phyloP scores from a whole-genome alignment of 1,140 invertebrate species.

The Brachionus koreanus region DNA sequence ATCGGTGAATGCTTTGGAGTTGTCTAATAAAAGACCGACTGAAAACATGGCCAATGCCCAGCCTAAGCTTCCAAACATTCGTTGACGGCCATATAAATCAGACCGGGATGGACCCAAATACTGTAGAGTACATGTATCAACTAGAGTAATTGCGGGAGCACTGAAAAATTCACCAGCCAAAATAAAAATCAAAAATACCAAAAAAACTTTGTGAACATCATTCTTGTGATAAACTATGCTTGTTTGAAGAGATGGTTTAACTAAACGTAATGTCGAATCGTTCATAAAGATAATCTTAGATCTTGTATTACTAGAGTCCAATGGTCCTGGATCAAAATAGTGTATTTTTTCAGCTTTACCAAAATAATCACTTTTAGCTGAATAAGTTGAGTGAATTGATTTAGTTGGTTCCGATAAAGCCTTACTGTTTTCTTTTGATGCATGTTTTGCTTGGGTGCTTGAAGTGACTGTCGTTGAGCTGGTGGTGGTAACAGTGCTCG shows the following conservation, averaged over 20 bases:
- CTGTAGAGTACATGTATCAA: constrained; percentile 71
- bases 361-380: neutral
- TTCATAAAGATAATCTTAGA: constrained; percentile 31
- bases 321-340: constrained; percentile 32
- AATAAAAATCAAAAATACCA: constrained; percentile 78
- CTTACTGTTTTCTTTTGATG: too few relatives aligned
- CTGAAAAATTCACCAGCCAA: constrained; percentile 95
- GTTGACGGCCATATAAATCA: constrained; percentile 82
- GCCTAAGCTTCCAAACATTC: constrained; percentile 96
- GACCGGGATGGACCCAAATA: constrained; percentile 80
- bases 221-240: constrained; percentile 80
- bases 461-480: neutral
- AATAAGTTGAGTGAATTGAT: neutral
- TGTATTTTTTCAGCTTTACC: neutral
- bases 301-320: neutral
- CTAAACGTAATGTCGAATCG: neutral
- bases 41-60: constrained; percentile 98
- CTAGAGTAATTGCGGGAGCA: constrained; percentile 92
- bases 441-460: neutral
- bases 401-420: neutral
- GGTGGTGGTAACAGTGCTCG: constrained; percentile 61
- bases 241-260: constrained; percentile 73
- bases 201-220: constrained; percentile 93
- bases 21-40: constrained; percentile 87
- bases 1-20: constrained; percentile 78